A percentile compares a stretch with the other conserved stretches of the same genome.
Conservation (phyloP, 2,113 vertebrate species). For the Xenus cinereus region DNA sequence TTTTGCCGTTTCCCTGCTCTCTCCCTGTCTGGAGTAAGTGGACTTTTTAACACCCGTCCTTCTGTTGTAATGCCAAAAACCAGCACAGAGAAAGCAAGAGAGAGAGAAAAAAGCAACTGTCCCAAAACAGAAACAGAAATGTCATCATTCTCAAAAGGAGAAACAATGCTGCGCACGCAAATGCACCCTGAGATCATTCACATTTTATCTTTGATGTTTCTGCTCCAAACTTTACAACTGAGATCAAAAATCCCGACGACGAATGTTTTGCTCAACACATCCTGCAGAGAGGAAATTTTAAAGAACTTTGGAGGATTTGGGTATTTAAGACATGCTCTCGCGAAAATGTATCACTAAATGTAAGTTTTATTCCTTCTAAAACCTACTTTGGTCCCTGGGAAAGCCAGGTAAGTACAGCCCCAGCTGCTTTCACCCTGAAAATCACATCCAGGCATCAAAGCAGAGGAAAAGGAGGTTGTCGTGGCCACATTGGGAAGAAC, state of each 20-base stretch:
- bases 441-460: neutral
- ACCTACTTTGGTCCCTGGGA: neutral
- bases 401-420: neutral
- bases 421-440: neutral
- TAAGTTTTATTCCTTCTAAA: neutral
- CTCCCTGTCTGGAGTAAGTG: neutral
- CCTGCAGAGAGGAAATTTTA: neutral
- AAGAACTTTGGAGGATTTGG: neutral
- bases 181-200: rapidly evolving
- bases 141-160: neutral
- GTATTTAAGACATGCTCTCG: neutral
- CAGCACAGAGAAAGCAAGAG: rapidly evolving
- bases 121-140: neutral
- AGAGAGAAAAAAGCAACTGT: neutral
- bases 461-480: neutral
- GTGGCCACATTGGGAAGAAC: neutral
- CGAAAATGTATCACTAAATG: neutral
- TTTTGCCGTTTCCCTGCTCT: neutral
- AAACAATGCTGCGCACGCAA: neutral
- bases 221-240: neutral
- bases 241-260: rapidly evolving
- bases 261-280: rapidly evolving
- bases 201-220: neutral
- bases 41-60: neutral
- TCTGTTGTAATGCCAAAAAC: neutral